A percentile compares a stretch with the other conserved stretches of the same genome.
phyloP scores from a whole-genome alignment of 35 echinoderm and acorn worm species.

The Apostichopus californicus region DNA sequence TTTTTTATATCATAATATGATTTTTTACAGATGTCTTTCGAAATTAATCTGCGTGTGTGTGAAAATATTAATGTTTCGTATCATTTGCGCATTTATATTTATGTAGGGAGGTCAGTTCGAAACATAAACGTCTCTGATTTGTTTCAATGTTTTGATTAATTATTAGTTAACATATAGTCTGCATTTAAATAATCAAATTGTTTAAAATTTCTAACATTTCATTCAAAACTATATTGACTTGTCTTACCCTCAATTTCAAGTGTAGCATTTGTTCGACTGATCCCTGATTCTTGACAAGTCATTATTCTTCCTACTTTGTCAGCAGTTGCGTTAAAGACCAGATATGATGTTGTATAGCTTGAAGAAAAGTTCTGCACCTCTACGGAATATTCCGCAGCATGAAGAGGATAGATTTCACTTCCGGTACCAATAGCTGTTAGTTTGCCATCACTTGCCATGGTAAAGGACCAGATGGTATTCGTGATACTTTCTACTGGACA shows the following conservation, averaged over 20 bases:
- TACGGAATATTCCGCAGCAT: too few species aligned
- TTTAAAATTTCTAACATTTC: too few species aligned
- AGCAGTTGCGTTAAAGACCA: background rate
- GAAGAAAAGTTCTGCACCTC: background rate
- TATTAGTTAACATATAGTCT: too few species aligned
- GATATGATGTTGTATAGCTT: background rate
- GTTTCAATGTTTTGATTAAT: too few species aligned
- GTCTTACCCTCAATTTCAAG: background rate
- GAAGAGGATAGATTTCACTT: background rate
- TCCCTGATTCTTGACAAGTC: background rate
- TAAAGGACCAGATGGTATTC: background rate
- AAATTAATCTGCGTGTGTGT: too few species aligned
- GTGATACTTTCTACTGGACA: background rate
- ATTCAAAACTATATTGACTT: background rate
- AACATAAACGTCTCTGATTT: too few species aligned
- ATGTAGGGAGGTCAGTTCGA: too few species aligned
- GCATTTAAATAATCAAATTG: too few species aligned
- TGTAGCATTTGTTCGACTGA: background rate
- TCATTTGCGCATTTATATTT: too few species aligned
- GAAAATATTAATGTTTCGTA: too few species aligned
- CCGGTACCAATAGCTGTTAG: background rate
- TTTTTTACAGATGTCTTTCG: too few species aligned
- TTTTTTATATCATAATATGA: too few species aligned
- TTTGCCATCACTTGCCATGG: background rate
- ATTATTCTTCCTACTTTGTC: background rate